Evolutionary conservation across 2,797 vertebrate species (phyloP).

Genomic region (Myripristis murdjan): DNA sequence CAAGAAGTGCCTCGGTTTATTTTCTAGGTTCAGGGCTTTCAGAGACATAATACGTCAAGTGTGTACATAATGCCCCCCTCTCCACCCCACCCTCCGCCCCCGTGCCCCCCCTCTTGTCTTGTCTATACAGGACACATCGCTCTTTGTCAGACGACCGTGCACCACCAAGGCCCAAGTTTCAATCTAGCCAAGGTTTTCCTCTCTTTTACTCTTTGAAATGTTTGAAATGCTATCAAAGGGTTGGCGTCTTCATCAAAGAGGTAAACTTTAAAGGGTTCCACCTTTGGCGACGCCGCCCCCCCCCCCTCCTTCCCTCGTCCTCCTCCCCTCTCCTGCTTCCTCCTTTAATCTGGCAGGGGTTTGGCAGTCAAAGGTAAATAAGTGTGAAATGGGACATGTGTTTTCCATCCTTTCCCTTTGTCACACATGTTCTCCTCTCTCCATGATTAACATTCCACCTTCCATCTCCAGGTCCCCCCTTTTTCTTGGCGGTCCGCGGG

Average conservation of each 20-base stretch:
- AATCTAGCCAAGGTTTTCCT: slow-evolving; percentile 70
- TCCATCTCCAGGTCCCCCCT: slow-evolving; percentile 76
- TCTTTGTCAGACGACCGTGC: slow-evolving; percentile 66
- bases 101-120: slow-evolving; percentile 41
- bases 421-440: slow-evolving; percentile 81
- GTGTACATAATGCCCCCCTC: slow-evolving; percentile 37
- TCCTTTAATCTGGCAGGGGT: slow-evolving; percentile 83
- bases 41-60: not conserved
- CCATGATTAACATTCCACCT: slow-evolving; percentile 81
- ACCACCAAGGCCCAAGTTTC: too few species aligned
- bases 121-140: slow-evolving; percentile 52
- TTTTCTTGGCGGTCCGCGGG: slow-evolving; percentile 56
- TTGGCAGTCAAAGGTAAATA: slow-evolving; percentile 86
- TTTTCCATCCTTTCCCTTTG: slow-evolving; percentile 85
- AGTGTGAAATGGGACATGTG: slow-evolving; percentile 85
- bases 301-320: slow-evolving; percentile 4
- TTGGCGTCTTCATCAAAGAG: slow-evolving; percentile 79
- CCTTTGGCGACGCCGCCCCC: slow-evolving; percentile 63
- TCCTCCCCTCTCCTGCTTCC: slow-evolving; percentile 58
- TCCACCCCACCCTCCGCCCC: too few species aligned
- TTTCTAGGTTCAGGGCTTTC: not conserved
- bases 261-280: slow-evolving; percentile 76
- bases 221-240: slow-evolving; percentile 81
- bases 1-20: not conserved
- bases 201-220: slow-evolving; percentile 57